Evolutionary conservation across 2,797 vertebrate genomes (phyloP).

Genomic region (Adelosebastes latens): DNA sequence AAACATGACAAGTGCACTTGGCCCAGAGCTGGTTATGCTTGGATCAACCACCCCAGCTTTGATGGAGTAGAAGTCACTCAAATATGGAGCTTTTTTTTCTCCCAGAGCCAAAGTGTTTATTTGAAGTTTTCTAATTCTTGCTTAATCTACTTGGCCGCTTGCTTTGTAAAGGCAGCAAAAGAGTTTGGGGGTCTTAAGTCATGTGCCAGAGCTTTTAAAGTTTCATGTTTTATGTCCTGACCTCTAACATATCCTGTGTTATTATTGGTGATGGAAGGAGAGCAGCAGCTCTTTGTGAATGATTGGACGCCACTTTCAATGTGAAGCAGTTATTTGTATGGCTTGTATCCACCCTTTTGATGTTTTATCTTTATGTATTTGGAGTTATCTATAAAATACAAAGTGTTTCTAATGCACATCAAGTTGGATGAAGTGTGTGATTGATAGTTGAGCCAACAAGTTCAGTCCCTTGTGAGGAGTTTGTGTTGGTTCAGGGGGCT

Average conservation of each 20-base stretch:
- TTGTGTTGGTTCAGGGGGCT: too few species aligned
- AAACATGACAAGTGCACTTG: conserved; percentile 34
- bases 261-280: neutral
- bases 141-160: conserved; percentile 33
- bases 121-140: conserved; percentile 43
- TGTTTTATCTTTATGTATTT: neutral
- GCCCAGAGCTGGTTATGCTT: conserved; percentile 17
- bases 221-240: conserved; percentile 21
- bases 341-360: neutral
- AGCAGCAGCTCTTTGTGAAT: neutral
- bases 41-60: conserved; percentile 2
- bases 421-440: neutral
- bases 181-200: conserved; percentile 6
- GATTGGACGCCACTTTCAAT: neutral
- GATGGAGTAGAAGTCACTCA: conserved; percentile 25
- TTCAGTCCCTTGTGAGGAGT: neutral
- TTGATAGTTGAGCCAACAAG: neutral
- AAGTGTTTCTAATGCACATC: neutral
- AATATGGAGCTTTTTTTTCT: conserved; percentile 15
- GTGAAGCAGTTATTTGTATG: neutral
- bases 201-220: conserved; percentile 22
- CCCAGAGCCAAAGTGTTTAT: conserved; percentile 42
- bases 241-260: neutral
- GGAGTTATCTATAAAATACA: neutral
- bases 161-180: neutral